phyloP scores from a whole-genome alignment of 2,113 vertebrate genomes.

The Cephalophus harveyi region DNA sequence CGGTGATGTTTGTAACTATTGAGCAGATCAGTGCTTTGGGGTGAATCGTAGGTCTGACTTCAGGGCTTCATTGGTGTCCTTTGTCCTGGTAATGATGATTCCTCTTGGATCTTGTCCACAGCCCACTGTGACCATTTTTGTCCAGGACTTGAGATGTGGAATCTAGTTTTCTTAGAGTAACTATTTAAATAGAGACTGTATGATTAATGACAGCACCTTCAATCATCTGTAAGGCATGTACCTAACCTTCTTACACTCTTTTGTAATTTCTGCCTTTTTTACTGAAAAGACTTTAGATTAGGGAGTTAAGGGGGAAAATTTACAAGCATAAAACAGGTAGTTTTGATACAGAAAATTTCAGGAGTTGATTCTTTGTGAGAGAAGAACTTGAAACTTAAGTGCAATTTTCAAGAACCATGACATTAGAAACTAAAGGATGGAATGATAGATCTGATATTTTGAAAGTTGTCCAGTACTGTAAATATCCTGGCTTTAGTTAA shows the following conservation, averaged over 20 bases:
- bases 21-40: background rate
- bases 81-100: background rate
- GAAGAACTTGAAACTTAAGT: background rate
- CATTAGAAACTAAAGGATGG: background rate
- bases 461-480: background rate
- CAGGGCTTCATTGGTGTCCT: background rate
- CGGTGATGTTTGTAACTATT: background rate
- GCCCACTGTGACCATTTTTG: background rate
- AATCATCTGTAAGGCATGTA: background rate
- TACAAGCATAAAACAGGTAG: background rate
- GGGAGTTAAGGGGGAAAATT: background rate
- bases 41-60: background rate
- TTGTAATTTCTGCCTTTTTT: background rate
- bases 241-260: background rate
- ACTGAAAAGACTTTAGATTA: background rate
- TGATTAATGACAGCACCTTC: background rate
- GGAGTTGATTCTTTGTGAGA: background rate
- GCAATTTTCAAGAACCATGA: background rate
- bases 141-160: background rate
- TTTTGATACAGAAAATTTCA: background rate
- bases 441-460: background rate
- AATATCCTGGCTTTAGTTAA: background rate
- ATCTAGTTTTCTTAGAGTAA: background rate
- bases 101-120: background rate
- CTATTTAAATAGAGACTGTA: background rate